Evolutionary conservation across 30 jellyfish, hydroid and myxozoan species (phyloP).

Genomic region (Clytia hemisphaerica): DNA sequence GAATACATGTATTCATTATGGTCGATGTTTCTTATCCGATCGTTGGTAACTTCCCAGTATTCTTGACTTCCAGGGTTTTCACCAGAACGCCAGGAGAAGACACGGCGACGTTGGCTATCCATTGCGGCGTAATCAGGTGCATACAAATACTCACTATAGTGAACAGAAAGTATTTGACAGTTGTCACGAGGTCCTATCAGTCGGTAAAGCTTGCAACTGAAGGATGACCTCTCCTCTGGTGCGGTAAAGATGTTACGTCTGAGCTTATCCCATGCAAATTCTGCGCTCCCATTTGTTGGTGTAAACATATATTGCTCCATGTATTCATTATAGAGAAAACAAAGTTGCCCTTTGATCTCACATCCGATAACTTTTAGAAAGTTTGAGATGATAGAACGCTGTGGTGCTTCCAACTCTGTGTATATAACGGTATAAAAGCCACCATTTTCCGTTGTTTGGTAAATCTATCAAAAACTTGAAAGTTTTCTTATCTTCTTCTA

Average conservation of each 20-base stretch:
- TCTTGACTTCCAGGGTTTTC: not conserved
- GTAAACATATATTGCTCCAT: not conserved
- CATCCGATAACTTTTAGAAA: not conserved
- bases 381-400: not conserved
- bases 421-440: slow-evolving; percentile 2
- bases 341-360: not conserved
- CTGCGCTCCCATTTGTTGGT: slow-evolving; percentile 6
- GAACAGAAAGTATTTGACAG: not conserved
- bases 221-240: not conserved
- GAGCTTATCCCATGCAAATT: not conserved
- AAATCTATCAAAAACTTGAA: not conserved
- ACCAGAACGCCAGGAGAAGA: slow-evolving; percentile 7
- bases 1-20: slow-evolving; percentile 8
- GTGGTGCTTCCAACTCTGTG: slow-evolving; percentile 1
- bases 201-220: not conserved
- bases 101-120: not conserved
- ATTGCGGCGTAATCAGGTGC: slow-evolving; percentile 1
- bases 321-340: not conserved
- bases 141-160: slow-evolving; percentile 6
- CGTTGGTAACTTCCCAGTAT: not conserved
- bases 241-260: not conserved
- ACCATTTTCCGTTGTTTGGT: slow-evolving; percentile 1
- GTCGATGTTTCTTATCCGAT: not conserved
- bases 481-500: not conserved
- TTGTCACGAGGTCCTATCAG: not conserved